A percentile compares a stretch with the other conserved stretches of the same genome.
Conservation (phyloP, 2,797 vertebrate species). For the Pipistrellus kuhlii region DNA sequence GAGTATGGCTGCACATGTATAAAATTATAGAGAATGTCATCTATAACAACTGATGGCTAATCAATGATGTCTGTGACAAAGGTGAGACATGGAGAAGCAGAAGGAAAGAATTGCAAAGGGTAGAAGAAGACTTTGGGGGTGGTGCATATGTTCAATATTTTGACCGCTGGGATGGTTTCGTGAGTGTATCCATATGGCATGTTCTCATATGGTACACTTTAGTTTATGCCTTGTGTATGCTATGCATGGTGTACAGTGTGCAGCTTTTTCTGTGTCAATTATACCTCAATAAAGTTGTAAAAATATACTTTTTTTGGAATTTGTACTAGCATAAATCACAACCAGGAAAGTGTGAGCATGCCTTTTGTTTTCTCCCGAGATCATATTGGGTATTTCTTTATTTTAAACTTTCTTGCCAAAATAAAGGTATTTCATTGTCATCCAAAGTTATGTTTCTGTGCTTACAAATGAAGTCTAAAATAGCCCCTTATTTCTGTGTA, state of each 20-base stretch:
- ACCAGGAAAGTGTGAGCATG: neutral
- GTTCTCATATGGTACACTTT: neutral
- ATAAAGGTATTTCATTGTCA: neutral
- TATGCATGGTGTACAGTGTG: neutral
- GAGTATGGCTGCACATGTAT: neutral
- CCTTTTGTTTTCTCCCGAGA: neutral
- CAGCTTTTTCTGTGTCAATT: neutral
- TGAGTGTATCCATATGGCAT: neutral
- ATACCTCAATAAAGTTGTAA: neutral
- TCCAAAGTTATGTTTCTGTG: slow-evolving; percentile 30
- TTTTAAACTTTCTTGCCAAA: slow-evolving; percentile 40
- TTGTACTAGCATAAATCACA: neutral
- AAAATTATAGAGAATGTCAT: neutral
- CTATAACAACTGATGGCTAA: neutral
- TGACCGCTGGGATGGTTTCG: neutral
- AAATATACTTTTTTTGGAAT: neutral
- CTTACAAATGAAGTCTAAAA: slow-evolving; percentile 59
- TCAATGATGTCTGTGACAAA: neutral
- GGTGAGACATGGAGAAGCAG: too few relatives aligned
- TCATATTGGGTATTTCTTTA: neutral
- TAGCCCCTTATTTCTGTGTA: neutral
- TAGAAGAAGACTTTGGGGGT: neutral
- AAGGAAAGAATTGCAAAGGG: neutral
- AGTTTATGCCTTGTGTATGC: neutral
- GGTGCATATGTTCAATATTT: neutral